phyloP scores from a whole-genome alignment of 2,113 vertebrate species.

The Etheostoma cragini region DNA sequence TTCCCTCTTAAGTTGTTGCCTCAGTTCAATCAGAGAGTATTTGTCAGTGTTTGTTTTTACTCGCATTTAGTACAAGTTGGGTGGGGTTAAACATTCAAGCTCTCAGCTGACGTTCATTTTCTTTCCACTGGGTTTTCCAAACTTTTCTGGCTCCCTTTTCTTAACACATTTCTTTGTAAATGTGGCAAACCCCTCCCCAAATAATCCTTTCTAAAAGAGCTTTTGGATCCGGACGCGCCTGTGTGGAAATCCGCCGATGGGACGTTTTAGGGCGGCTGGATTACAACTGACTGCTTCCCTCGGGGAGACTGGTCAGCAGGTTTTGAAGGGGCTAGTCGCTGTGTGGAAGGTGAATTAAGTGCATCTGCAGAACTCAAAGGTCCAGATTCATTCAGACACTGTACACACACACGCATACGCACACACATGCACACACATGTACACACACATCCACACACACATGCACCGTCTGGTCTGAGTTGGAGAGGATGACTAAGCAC shows the following conservation, averaged over 20 bases:
- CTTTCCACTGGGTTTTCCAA: not conserved
- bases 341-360: slow-evolving; percentile 29
- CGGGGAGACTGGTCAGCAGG: slow-evolving; percentile 16
- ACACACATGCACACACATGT: not conserved
- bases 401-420: not conserved
- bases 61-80: not conserved
- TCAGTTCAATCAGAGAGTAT: not conserved
- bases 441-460: not conserved
- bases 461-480: slow-evolving; percentile 47
- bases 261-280: not conserved
- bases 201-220: not conserved
- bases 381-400: not conserved
- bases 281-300: slow-evolving; percentile 6
- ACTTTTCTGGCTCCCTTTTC: not conserved
- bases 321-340: slow-evolving; percentile 11
- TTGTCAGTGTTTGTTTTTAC: not conserved
- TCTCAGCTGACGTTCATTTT: not conserved
- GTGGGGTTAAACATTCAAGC: not conserved
- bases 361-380: slow-evolving; percentile 21
- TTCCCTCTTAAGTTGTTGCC: not conserved
- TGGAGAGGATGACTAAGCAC: slow-evolving; percentile 10
- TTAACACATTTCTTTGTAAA: not conserved
- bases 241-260: slow-evolving; percentile 45
- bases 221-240: slow-evolving; percentile 33
- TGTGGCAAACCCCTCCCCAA: not conserved